Conservation (phyloP, 2,888 invertebrate genomes). For the Drosophila glabriapex region DNA sequence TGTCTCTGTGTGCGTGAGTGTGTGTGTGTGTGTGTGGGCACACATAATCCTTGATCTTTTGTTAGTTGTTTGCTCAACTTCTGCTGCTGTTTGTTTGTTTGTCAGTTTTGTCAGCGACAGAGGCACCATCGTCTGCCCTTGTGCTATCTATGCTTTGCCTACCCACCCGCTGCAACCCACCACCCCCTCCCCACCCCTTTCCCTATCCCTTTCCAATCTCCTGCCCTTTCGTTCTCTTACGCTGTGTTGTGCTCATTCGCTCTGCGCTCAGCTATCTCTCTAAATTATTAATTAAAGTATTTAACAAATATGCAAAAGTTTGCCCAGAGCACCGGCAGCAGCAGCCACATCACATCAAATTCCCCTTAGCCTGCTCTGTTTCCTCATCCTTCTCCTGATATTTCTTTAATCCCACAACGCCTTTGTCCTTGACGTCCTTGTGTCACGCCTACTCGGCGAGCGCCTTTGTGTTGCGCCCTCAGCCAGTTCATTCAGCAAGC, state of each 20-base stretch:
- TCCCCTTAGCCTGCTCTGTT: neutral
- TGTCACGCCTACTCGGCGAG: slow-evolving; percentile 44
- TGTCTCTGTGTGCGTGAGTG: neutral
- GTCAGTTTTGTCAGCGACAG: slow-evolving; percentile 55
- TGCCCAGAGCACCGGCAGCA: slow-evolving; percentile 48
- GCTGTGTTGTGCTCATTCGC: neutral
- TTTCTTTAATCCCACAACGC: slow-evolving; percentile 20
- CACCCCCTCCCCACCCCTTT: too few relatives aligned
- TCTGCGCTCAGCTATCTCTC: slow-evolving; percentile 49
- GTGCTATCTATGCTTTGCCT: neutral
- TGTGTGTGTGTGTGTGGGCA: slow-evolving; percentile 30
- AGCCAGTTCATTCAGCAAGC: slow-evolving; percentile 68
- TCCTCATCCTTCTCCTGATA: neutral
- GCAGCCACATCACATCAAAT: slow-evolving; percentile 18
- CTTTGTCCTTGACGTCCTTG: slow-evolving; percentile 21
- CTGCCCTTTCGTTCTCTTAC: neutral
- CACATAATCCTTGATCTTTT: slow-evolving; percentile 82
- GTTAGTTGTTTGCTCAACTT: slow-evolving; percentile 82
- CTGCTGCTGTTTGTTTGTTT: slow-evolving; percentile 43
- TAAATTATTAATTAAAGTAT: slow-evolving; percentile 85
- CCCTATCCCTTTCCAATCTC: neutral
- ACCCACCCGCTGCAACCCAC: neutral
- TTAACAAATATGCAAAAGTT: slow-evolving; percentile 81
- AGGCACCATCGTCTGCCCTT: slow-evolving; percentile 6
- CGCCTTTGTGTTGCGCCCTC: slow-evolving; percentile 34